Conservation (phyloP, 2,113 vertebrate species). For the Cyprinus carpio region DNA sequence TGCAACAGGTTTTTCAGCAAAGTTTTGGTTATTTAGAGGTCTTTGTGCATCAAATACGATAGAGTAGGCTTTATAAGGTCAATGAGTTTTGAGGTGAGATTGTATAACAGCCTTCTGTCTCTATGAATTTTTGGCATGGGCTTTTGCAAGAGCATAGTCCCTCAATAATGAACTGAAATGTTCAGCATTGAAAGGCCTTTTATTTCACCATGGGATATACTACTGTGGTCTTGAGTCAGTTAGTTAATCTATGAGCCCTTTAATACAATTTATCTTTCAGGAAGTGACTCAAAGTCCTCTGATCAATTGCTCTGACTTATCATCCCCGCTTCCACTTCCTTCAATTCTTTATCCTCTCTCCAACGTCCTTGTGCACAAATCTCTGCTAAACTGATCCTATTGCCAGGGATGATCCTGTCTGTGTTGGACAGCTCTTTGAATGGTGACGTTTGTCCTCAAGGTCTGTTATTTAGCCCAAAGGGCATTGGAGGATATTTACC, state of each 20-base stretch:
- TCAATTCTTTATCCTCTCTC: neutral
- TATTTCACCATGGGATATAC: neutral
- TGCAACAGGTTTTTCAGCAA: neutral
- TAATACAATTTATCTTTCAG: neutral
- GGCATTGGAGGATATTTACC: neutral
- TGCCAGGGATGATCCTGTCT: conserved; percentile 42
- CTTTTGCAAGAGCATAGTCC: no score
- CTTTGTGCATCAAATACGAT: neutral
- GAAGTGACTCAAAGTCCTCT: neutral
- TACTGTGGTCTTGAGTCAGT: neutral
- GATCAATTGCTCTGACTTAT: neutral
- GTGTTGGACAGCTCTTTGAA: conserved; percentile 1
- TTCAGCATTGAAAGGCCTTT: neutral
- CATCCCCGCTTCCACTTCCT: neutral
- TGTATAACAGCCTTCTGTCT: neutral
- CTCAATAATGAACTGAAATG: neutral
- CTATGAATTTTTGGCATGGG: no score
- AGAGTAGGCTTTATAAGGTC: neutral
- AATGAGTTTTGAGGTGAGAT: neutral
- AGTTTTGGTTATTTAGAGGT: neutral
- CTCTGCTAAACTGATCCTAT: conserved; percentile 42
- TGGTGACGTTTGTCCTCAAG: neutral
- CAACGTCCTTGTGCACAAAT: conserved; percentile 1
- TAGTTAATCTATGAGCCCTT: neutral
- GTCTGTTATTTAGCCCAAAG: conserved; percentile 1